Evolutionary conservation across 2,888 invertebrate genomes (phyloP), one percentile per base, ranked within the genome.

Genomic region (Archaeoteleia sp.): DNA sequence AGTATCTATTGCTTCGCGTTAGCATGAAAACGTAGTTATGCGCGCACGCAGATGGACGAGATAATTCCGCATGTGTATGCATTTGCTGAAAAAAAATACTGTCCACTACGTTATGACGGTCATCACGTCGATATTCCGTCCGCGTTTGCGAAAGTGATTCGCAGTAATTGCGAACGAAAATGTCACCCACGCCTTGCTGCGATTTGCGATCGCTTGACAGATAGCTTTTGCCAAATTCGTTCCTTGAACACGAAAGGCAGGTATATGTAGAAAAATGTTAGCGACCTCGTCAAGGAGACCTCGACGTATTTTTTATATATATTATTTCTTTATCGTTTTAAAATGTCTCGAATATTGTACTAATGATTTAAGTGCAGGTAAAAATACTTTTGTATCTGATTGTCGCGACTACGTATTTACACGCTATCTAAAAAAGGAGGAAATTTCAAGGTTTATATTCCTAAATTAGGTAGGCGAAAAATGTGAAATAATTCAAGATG

Each of bases 1-100:
- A 48, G 39, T 48, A 48, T 46, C 54, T 54, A 42, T 62, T 46
- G 62, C 34, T 9, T 55, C 43, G 49, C 43, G 55, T 63, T 63
- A 49, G 54, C 55, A 55, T 63, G 63, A 49, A 63, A 55, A 39
- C 32, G 55, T 54, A 55, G 54, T 48, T 54, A 54, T 40, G 49
- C 48, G 40, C 13, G 6, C 43, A 35, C 14, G 20, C 48, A 63
- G 63, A 63, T 55, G 42, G 48, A 13, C 32, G 43, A 34, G 49
- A 63, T 63, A 46, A 53, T 61, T 17, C 32, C 17, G 34, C 13
- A 23, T 17, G n/a, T 9, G 43, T 25, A 20, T 10, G 37, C 20
- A 20, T 12, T 12, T 3, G 39, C 14, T 17, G 20, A 39, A 10
- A 14, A 13, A 48, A 37, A 40, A 37, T 23, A 29, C 30, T 32